A percentile compares a stretch with the other conserved stretches of the same genome.
Conservation (phyloP, 2,113 vertebrate genomes). For the Boleophthalmus pectinirostris region DNA sequence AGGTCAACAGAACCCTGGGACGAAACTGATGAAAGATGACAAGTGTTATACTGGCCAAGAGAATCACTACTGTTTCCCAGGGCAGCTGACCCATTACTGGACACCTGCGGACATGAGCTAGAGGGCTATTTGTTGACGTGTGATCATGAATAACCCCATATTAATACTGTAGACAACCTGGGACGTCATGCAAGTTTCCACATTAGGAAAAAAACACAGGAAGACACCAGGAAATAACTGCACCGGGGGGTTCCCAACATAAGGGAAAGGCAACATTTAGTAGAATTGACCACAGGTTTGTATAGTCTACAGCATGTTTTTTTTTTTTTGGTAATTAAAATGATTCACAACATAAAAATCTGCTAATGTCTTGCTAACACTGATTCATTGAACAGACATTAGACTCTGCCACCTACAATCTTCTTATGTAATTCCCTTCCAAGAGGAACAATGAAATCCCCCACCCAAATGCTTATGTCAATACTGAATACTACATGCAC, state of each 20-base stretch:
- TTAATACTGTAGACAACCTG: neutral
- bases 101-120: neutral
- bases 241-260: neutral
- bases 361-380: neutral
- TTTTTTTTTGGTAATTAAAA: neutral
- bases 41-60: neutral
- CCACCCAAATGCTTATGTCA: neutral
- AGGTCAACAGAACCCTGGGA: neutral
- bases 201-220: conserved; percentile 35
- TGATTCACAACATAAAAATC: neutral
- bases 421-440: neutral
- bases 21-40: conserved; percentile 8
- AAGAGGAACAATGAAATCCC: conserved; percentile 1
- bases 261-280: neutral
- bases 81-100: neutral
- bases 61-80: conserved; percentile 1
- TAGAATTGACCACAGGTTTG: neutral
- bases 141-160: neutral
- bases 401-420: neutral
- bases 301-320: neutral
- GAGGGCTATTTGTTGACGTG: neutral
- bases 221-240: conserved; percentile 46
- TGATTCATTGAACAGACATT: conserved; percentile 3
- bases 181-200: conserved; percentile 39
- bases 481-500: neutral